Percentiles rank a stretch among this genome's conserved stretches.
Conservation (phyloP, 2,113 vertebrate genomes). For the Regulus satrapa region DNA sequence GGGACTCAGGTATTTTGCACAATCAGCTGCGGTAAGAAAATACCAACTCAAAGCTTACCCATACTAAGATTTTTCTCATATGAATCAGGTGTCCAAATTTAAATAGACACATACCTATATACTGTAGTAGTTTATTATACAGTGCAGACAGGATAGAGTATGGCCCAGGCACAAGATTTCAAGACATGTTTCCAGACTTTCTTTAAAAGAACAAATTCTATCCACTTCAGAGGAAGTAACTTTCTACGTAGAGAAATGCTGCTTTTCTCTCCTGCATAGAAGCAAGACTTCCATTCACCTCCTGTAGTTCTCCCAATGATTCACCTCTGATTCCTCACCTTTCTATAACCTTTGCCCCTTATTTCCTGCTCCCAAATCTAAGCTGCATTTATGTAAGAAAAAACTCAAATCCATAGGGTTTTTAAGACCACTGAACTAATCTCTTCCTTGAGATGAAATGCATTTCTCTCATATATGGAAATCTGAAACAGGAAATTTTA, state of each 20-base stretch:
- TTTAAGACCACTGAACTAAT: not conserved
- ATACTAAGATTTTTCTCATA: not conserved
- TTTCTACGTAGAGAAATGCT: not conserved
- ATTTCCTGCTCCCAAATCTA: not conserved
- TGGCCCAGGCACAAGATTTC: not conserved
- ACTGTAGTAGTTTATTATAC: not conserved
- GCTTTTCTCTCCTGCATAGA: not conserved
- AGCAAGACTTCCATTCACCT: not conserved
- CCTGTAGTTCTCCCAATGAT: not conserved
- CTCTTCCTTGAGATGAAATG: not conserved
- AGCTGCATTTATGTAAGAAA: not conserved
- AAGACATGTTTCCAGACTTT: not conserved
- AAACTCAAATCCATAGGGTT: not conserved
- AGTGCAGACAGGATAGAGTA: not conserved
- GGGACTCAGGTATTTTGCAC: not conserved
- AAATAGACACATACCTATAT: not conserved
- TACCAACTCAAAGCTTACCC: not conserved
- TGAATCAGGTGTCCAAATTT: not conserved
- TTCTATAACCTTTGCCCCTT: not conserved
- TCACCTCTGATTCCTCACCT: not conserved
- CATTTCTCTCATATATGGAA: not conserved
- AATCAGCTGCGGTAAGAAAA: not conserved
- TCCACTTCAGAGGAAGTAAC: not conserved
- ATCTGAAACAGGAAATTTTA: not conserved
- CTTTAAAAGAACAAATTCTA: not conserved